Conservation (phyloP, 2,113 vertebrate genomes). For the Vimba vimba region DNA sequence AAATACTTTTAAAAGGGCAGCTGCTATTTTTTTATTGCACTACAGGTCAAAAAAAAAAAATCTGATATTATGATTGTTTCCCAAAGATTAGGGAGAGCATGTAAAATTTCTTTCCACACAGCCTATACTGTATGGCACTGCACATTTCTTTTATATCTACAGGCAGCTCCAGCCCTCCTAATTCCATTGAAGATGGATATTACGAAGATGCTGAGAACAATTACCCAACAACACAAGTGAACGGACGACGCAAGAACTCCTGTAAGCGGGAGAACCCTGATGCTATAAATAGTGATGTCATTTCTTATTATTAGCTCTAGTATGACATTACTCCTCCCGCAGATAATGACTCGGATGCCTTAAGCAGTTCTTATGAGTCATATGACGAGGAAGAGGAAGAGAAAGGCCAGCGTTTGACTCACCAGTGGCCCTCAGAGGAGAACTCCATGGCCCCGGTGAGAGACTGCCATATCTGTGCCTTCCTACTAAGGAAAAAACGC, state of each 20-base stretch:
- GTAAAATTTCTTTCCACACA: not conserved
- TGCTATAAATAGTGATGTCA: not conserved
- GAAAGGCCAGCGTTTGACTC: constrained; percentile 82
- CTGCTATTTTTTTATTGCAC: not conserved
- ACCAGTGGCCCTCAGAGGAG: constrained; percentile 89
- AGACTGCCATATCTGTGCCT: constrained; percentile 94
- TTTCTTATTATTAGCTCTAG: not conserved
- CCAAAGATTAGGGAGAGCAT: not conserved
- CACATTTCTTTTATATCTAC: constrained; percentile 9
- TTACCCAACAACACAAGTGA: constrained; percentile 87
- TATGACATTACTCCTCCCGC: not conserved
- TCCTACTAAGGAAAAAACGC: constrained; percentile 94
- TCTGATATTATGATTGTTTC: too few species aligned
- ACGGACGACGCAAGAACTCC: constrained; percentile 87
- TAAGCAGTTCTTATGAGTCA: constrained; percentile 98
- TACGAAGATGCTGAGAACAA: constrained; percentile 95
- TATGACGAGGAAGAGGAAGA: constrained; percentile 98
- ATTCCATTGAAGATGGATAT: constrained; percentile 90
- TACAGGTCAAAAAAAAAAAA: not conserved
- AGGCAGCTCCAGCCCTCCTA: constrained; percentile 91
- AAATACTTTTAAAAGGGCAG: not conserved
- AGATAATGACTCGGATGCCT: constrained; percentile 97
- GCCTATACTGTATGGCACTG: not conserved
- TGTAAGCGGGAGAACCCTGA: constrained; percentile 75
- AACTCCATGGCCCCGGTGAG: constrained; percentile 85